Evolutionary conservation across 2,888 invertebrate genomes (phyloP).

Genomic region (Diloba caeruleocephala): DNA sequence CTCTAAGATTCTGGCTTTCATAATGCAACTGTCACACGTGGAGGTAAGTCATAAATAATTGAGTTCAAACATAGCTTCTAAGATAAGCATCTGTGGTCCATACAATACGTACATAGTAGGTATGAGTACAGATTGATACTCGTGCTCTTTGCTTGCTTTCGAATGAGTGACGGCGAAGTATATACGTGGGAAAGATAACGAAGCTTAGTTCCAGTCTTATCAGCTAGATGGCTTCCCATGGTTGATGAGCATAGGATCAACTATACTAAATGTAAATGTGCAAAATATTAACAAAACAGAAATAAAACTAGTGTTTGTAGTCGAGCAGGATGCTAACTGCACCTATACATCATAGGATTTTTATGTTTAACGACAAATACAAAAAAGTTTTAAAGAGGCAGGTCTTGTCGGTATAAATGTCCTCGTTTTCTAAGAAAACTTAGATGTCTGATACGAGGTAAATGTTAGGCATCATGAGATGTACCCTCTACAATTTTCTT

Average conservation of each 20-base stretch:
- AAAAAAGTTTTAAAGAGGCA: constrained; percentile 63
- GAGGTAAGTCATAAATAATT: constrained; percentile 71
- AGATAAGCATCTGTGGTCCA: constrained; percentile 71
- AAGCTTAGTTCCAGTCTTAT: constrained; percentile 1
- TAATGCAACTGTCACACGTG: constrained; percentile 70
- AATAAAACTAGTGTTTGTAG: constrained; percentile 17
- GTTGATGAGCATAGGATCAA: not conserved
- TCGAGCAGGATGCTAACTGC: constrained; percentile 53
- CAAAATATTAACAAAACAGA: constrained; percentile 9
- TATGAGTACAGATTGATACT: constrained; percentile 59
- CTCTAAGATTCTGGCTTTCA: constrained; percentile 61
- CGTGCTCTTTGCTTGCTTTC: constrained; percentile 55
- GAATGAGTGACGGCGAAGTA: constrained; percentile 61
- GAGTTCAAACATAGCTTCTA: constrained; percentile 72
- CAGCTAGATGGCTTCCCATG: constrained; percentile 2
- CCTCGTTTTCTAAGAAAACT: constrained; percentile 76
- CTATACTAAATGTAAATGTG: not conserved
- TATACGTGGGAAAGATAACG: constrained; percentile 31
- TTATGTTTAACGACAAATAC: constrained; percentile 61
- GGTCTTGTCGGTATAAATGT: constrained; percentile 60
- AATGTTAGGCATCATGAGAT: constrained; percentile 75
- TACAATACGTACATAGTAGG: constrained; percentile 64
- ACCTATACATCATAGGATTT: constrained; percentile 56
- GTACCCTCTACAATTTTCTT: constrained; percentile 78
- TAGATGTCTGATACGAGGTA: constrained; percentile 74